These are phyloP conservation scores for Acleris emargana DNA, from an alignment of 2,888 invertebrate genomes.

Conservation along the genomic window DNA sequence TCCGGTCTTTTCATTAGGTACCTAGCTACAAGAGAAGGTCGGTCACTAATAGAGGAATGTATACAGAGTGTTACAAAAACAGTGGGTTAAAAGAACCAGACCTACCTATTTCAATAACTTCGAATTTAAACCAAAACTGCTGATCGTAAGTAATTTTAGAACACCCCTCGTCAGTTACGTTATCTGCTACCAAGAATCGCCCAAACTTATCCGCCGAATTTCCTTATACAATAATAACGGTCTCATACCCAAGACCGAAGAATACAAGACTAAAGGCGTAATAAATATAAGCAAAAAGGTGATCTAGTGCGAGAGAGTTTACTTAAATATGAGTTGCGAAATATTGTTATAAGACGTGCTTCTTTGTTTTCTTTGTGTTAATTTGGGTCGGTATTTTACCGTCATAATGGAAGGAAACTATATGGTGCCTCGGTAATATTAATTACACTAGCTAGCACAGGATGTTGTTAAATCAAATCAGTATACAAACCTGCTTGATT, in stretches of 20 bases:
- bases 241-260: too few species aligned
- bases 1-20: too few species aligned
- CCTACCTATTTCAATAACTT: too few species aligned
- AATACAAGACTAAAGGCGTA: conserved; percentile 20
- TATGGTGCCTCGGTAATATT: neutral
- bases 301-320: conserved; percentile 22
- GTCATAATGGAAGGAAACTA: conserved; percentile 20
- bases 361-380: conserved; percentile 32
- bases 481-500: too few species aligned
- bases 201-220: conserved; percentile 5
- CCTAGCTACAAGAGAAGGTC: too few species aligned
- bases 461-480: too few species aligned
- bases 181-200: conserved; percentile 3
- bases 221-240: conserved; percentile 18
- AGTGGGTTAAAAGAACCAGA: too few species aligned
- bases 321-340: conserved; percentile 25
- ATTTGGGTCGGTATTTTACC: conserved; percentile 30
- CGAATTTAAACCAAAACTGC: too few species aligned
- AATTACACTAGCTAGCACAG: neutral
- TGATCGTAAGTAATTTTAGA: neutral
- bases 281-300: conserved; percentile 30
- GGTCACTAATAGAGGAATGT: too few species aligned
- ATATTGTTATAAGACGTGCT: conserved; percentile 28
- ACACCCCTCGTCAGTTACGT: neutral
- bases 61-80: too few species aligned